Base-by-base conservation (phyloP, 1,140 invertebrate species). In the Pteromalus puparum region DNA sequence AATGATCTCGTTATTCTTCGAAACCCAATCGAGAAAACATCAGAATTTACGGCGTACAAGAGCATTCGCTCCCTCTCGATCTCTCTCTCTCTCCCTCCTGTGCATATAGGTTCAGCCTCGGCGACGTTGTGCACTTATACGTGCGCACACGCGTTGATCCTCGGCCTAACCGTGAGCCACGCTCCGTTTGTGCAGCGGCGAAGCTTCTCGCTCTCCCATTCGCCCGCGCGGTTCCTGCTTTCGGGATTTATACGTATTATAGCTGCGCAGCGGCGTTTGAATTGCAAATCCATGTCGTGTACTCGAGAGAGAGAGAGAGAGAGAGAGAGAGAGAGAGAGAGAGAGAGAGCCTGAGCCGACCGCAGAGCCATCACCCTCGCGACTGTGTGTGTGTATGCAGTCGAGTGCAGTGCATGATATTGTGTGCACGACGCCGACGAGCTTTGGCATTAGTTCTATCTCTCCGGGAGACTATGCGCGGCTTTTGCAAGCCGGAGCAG, bases 221-320 rank as follows among this genome's bases (percentile, higher is more conserved):
- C 83, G 75, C 68, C 72, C 72, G 53, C 53, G 53, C 46, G 67
- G 67, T 80, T 84, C 77, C 83, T 80, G 83, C 83, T 80, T 84
- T 74, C 83, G 68, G 86, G 87, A 90, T 90, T 90, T 92, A 92
- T 90, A 89, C 87, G 87, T 88, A 89, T 90, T 90, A 90, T 88
- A 90, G 84, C 77, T 61, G 18, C 86, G 73, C 79, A 84, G 87
- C 85, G 87, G 90, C 87, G 87, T 90, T 92, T 91, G 90, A 91
- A 92, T 92, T 91, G 90, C 91, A 91, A 92, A 92, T 92, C 88
- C 86, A 86, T 87, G 87, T 90, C 87, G 91, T 90, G 87, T 87
- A 86, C 87, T 42, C 74, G 65, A 72, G 68, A 85, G 87, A 87
- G 84, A 88, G 89, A 77, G 72, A 84, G 85, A 79, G 81, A 81